phyloP scores from a whole-genome alignment of 2,888 invertebrate species.

The Epistrophella euchroma region DNA sequence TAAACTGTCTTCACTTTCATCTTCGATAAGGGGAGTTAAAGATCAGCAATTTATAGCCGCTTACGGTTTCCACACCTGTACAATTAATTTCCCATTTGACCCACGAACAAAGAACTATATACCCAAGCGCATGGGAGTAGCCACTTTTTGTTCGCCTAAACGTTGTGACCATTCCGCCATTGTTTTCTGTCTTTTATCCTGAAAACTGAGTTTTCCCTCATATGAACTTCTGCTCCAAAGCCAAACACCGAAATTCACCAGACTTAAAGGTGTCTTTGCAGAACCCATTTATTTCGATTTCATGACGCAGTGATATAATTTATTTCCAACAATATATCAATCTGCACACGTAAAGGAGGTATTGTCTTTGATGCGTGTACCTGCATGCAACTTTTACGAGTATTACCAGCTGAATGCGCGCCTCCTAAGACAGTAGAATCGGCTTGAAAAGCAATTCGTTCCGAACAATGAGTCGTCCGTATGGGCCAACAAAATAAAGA shows the following conservation, averaged over 20 bases:
- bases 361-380: constrained; percentile 56
- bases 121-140: constrained; percentile 60
- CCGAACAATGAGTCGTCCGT: constrained; percentile 55
- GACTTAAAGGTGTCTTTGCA: constrained; percentile 73
- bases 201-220: neutral
- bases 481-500: constrained; percentile 68
- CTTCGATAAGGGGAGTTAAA: constrained; percentile 56
- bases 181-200: constrained; percentile 27
- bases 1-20: constrained; percentile 64
- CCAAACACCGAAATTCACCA: constrained; percentile 32
- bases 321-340: constrained; percentile 76
- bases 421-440: constrained; percentile 61
- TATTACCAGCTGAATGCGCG: constrained; percentile 54
- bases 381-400: constrained; percentile 55
- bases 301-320: constrained; percentile 73
- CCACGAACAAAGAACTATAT: constrained; percentile 47
- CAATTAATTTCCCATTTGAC: constrained; percentile 70
- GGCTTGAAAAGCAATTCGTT: constrained; percentile 59
- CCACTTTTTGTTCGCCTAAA: constrained; percentile 50
- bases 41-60: constrained; percentile 69
- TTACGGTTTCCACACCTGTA: constrained; percentile 73
- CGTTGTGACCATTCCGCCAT: constrained; percentile 46
- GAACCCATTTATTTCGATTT: constrained; percentile 70
- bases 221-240: constrained; percentile 10
- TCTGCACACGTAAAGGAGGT: constrained; percentile 46